Percentiles rank a stretch among this genome's conserved stretches.
Evolutionary conservation across 1,140 invertebrate genomes (phyloP).

Genomic region (Caenorhabditis brenneri): DNA sequence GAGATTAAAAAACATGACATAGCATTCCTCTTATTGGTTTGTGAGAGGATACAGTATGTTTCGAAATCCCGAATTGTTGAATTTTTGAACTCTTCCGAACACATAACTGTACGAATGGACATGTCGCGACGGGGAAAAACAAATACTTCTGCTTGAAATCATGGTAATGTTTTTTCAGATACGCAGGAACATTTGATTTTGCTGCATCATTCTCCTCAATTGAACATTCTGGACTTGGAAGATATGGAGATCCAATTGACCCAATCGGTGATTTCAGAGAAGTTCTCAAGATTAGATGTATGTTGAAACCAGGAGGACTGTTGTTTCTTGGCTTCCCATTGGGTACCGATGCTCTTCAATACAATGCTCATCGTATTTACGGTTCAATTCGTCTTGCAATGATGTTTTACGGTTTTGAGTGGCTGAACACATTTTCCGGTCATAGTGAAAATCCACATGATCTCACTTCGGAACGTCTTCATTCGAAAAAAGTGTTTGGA

Average conservation of each 20-base stretch:
- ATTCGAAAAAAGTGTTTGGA: not conserved
- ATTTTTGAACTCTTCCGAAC: not conserved
- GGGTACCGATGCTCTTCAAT: constrained; percentile 20
- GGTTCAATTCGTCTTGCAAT: constrained; percentile 28
- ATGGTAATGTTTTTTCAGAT: not conserved
- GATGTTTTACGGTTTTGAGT: not conserved
- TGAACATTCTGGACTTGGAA: constrained; percentile 37
- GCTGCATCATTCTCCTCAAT: constrained; percentile 36
- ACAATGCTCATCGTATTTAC: constrained; percentile 42
- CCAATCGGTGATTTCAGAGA: constrained; percentile 43
- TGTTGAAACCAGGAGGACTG: constrained; percentile 31
- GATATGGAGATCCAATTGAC: constrained; percentile 42
- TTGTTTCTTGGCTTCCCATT: constrained; percentile 35
- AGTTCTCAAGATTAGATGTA: constrained; percentile 30
- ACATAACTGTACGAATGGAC: too few species aligned
- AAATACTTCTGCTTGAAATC: not conserved
- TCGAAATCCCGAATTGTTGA: too few species aligned
- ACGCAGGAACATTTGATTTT: constrained; percentile 26
- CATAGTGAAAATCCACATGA: not conserved
- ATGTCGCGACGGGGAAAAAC: too few species aligned
- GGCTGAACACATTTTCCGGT: not conserved
- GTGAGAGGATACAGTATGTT: too few species aligned
- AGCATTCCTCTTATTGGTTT: too few species aligned
- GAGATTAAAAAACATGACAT: not conserved
- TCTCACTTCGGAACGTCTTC: not conserved